Evolutionary conservation across 92 coral and sea anemone species (phyloP).

Genomic region (Chrysogorgia sp.): DNA sequence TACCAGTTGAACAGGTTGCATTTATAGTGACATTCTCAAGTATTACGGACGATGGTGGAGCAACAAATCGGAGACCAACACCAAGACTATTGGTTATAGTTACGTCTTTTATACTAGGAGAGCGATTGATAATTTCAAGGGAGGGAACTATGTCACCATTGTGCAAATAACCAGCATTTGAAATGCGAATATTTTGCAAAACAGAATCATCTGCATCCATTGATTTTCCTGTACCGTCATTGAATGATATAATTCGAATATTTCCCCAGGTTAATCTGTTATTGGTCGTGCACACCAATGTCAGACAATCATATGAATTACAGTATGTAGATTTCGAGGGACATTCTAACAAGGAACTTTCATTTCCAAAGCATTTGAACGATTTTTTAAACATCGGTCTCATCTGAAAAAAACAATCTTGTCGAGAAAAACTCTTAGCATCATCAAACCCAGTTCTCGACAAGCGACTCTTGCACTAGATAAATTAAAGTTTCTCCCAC

Average conservation of each 20-base stretch:
- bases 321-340: neutral
- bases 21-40: neutral
- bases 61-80: neutral
- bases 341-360: neutral
- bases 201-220: neutral
- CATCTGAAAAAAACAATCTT: neutral
- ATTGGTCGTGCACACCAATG: neutral
- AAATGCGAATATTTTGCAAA: constrained; percentile 8
- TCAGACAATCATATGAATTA: neutral
- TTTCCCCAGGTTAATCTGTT: constrained; percentile 17
- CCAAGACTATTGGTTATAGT: neutral
- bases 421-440: neutral
- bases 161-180: neutral
- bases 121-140: constrained; percentile 1
- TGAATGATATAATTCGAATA: neutral
- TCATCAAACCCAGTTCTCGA: constrained; percentile 9
- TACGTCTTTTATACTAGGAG: neutral
- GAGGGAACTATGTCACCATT: neutral
- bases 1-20: neutral
- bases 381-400: neutral
- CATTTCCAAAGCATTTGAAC: constrained; percentile 17
- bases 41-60: neutral
- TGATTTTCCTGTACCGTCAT: neutral
- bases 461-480: constrained; percentile 11
- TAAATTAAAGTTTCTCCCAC: neutral